Percentiles rank a stretch among this genome's conserved stretches.
These are phyloP conservation scores for Dipus sagitta DNA, from an alignment of 2,797 vertebrate genomes.

Conservation along the genomic window DNA sequence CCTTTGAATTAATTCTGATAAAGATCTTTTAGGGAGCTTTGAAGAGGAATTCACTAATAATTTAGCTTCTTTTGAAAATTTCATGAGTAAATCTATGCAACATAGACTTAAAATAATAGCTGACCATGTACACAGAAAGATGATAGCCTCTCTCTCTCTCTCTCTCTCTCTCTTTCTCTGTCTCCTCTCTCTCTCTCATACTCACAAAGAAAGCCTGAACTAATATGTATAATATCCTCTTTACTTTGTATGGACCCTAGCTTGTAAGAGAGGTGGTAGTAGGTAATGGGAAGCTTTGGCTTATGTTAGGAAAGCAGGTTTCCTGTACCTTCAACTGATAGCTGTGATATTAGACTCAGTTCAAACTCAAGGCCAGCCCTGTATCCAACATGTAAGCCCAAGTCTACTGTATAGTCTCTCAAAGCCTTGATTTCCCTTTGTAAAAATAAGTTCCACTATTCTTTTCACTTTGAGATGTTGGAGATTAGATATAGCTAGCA, in stretches of 20 bases:
- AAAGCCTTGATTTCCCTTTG: background rate
- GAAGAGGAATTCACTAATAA: conserved; percentile 39
- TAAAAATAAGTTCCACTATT: background rate
- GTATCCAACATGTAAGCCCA: background rate
- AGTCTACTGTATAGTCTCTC: background rate
- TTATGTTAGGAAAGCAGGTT: background rate
- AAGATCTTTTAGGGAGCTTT: background rate
- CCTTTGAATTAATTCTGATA: conserved; percentile 20
- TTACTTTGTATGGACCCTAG: background rate
- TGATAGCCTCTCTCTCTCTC: background rate
- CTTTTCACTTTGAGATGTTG: background rate
- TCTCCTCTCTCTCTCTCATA: background rate
- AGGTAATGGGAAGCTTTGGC: background rate
- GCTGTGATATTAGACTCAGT: background rate
- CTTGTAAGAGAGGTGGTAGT: background rate
- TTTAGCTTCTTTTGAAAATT: conserved; percentile 43
- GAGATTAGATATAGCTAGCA: background rate
- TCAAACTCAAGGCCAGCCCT: background rate
- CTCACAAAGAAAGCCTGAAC: background rate
- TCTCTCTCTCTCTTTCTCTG: too few species aligned
- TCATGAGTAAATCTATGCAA: conserved; percentile 18
- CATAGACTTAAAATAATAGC: conserved; percentile 21
- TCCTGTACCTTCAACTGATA: background rate
- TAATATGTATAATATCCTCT: background rate
- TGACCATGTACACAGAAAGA: background rate